Base-by-base conservation (phyloP, 92 coral and sea anemone genomes). In the Montipora capitata region DNA sequence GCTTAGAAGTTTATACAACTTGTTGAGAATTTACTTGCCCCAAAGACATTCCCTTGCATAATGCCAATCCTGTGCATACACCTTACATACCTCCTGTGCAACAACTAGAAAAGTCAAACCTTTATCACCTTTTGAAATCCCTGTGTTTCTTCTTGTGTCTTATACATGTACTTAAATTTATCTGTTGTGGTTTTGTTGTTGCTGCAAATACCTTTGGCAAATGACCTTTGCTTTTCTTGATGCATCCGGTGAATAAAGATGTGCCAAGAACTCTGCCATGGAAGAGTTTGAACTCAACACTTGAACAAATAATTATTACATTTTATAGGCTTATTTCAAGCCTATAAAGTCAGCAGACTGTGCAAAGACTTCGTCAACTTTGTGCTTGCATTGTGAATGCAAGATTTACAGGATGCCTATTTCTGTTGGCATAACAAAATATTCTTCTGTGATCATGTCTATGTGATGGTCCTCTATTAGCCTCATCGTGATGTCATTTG, bases 261-360 rank as follows among this genome's bases (percentile, higher is more conserved):
- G 35, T 43, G 8, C 52, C 52, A 5, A 10, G 52, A 48, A 7
- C 75, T 20, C 39, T 44, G 38, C 39, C 17, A 1, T 40, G 20
- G 35, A 68, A n/a, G 68, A 54, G 45, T 81, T 81, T 81, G 77
- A 81, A 81, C 85, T 81, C 85, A 81, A 81, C 68, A 56, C 77
- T 54, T 59, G 67, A 54, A 10, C 65, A 7, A 13, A 17, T 44
- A 12, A 17, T 38, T 27, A 27, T 1, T 27, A 27, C 35, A 27
- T 27, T 27, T 27, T 27, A 27, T 27, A 27, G 35, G 35, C 35
- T 9, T 7, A 57, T 15, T 10, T 45, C 9, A 8, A 8, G 51
- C 51, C 51, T 45, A 45, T 7, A 54, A 8, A 54, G 8, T 13
- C 14, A 11, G 15, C 61, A 6, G 12, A 54, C 14, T 8, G 61